A percentile compares a stretch with the other conserved stretches of the same genome.
Evolutionary conservation across 1,140 invertebrate species (phyloP).

Genomic region (Meloidogyne chitwoodi): DNA sequence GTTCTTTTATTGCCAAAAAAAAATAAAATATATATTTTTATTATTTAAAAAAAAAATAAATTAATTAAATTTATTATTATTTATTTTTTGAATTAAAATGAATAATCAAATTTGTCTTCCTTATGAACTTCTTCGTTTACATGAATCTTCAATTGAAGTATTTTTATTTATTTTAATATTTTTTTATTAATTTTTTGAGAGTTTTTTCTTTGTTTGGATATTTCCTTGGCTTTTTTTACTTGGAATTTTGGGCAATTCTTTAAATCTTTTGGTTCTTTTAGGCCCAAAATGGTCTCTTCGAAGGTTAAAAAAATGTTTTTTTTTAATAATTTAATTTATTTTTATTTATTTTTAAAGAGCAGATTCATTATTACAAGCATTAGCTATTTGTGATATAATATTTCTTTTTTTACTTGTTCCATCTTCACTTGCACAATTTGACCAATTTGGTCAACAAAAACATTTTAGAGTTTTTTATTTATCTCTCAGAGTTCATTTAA

Average conservation of each 20-base stretch:
- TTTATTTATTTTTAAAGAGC: constrained; percentile 31
- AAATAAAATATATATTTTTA: background rate
- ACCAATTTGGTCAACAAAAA: constrained; percentile 35
- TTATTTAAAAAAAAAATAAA: background rate
- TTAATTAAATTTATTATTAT: background rate
- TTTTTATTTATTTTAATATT: background rate
- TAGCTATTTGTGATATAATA: constrained; percentile 47
- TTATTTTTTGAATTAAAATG: too few relatives aligned
- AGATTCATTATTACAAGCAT: constrained; percentile 37
- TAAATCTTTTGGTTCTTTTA: constrained; percentile 36
- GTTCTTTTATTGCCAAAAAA: background rate
- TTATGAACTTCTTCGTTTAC: constrained; percentile 26
- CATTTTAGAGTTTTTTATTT: constrained; percentile 42
- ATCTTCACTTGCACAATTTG: constrained; percentile 47
- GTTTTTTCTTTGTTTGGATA: constrained; percentile 35
- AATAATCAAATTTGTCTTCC: constrained; percentile 24
- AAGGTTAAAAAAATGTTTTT: background rate
- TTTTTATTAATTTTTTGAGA: background rate
- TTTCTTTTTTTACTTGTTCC: constrained; percentile 39
- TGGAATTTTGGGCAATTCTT: constrained; percentile 40
- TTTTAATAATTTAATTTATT: background rate
- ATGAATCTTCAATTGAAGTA: constrained; percentile 26
- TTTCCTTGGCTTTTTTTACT: constrained; percentile 43
- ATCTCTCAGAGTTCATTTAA: constrained; percentile 32
- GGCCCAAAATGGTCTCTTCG: background rate